Percentiles rank a stretch among this genome's conserved stretches.
phyloP scores from a whole-genome alignment of 1,140 invertebrate genomes.

The Pogonognathellus flavescens region DNA sequence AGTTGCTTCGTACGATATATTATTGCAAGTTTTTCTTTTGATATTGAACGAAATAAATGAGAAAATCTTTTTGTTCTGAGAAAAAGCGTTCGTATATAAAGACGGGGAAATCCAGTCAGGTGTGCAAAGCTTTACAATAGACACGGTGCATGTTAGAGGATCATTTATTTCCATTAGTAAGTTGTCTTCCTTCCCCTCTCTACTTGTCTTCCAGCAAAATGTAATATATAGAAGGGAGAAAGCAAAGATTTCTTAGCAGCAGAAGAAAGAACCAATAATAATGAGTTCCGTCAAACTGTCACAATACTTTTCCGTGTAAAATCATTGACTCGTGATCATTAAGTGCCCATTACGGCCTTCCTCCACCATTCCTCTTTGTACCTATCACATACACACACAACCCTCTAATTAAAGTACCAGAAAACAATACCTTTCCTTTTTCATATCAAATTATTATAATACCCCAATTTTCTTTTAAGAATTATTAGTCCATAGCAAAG shows the following conservation, averaged over 20 bases:
- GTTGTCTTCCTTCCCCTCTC: neutral
- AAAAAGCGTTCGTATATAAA: no score
- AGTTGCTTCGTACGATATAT: no score
- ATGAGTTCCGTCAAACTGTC: conserved; percentile 29
- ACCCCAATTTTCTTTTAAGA: no score
- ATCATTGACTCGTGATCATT: neutral
- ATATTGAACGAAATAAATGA: no score
- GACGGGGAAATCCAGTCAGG: no score
- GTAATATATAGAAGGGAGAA: neutral
- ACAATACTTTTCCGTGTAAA: neutral
- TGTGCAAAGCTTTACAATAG: neutral
- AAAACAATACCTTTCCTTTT: neutral
- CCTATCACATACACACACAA: neutral
- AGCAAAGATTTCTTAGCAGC: neutral
- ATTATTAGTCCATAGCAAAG: no score
- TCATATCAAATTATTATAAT: neutral
- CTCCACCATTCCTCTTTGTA: neutral
- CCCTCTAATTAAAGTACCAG: neutral
- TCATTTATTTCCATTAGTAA: conserved; percentile 12
- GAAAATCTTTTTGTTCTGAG: no score
- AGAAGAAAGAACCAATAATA: conserved; percentile 14
- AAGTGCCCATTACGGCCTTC: neutral
- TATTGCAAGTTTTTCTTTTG: no score
- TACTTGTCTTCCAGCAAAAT: neutral
- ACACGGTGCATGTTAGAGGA: neutral